phyloP scores from a whole-genome alignment of 37 sponge, comb jelly and placozoan genomes.

The Ianthella basta region DNA sequence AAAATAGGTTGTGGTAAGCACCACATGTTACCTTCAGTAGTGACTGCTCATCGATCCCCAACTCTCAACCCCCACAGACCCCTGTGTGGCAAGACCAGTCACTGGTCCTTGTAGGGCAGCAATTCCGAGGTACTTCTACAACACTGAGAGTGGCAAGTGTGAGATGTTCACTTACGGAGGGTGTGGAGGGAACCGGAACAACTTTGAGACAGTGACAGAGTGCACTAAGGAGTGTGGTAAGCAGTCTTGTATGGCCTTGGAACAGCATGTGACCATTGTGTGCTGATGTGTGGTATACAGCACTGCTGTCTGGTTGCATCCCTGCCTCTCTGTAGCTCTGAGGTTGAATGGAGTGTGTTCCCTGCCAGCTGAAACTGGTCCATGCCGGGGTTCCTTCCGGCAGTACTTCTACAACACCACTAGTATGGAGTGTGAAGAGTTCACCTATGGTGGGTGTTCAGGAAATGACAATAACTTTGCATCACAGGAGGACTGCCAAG shows the following conservation, averaged over 20 bases:
- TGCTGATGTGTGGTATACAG: too few species aligned
- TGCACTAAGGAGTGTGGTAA: slow-evolving; percentile 6
- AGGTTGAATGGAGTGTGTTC: not conserved
- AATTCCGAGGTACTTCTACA: slow-evolving; percentile 18
- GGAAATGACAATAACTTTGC: slow-evolving; percentile 37
- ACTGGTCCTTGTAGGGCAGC: not conserved
- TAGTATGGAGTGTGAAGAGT: slow-evolving; percentile 22
- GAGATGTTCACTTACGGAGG: slow-evolving; percentile 22
- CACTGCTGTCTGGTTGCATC: too few species aligned
- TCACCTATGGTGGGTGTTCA: slow-evolving; percentile 42
- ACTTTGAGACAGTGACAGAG: slow-evolving; percentile 9
- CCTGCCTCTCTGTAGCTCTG: too few species aligned
- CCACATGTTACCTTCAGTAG: too few species aligned
- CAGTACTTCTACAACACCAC: slow-evolving; percentile 15
- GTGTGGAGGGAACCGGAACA: slow-evolving; percentile 10
- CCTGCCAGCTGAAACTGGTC: slow-evolving; percentile 15
- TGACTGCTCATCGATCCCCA: not conserved
- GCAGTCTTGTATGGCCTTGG: not conserved
- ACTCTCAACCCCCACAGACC: not conserved
- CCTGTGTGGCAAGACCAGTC: not conserved
- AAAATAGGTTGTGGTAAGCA: too few species aligned
- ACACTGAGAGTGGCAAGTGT: not conserved
- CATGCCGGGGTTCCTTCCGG: not conserved
- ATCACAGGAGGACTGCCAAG: slow-evolving; percentile 3
- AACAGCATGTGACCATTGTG: too few species aligned